Evolutionary conservation across 2,113 vertebrate genomes (phyloP).

Genomic region (Apodemus sylvaticus): DNA sequence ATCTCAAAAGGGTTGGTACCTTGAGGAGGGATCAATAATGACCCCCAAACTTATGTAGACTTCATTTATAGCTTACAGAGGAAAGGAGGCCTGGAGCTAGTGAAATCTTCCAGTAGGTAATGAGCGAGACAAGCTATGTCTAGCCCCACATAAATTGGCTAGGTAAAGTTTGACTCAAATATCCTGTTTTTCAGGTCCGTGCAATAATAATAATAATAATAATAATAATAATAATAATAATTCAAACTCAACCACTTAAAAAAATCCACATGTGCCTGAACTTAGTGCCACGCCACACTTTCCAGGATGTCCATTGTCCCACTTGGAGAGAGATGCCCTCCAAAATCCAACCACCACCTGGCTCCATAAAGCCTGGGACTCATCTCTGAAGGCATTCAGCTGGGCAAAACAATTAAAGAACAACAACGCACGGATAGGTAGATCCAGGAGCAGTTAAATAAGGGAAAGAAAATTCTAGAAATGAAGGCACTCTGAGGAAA

Average conservation of each 20-base stretch:
- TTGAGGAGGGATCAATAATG: background rate
- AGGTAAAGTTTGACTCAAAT: background rate
- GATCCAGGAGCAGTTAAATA: background rate
- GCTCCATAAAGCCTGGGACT: background rate
- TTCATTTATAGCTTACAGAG: background rate
- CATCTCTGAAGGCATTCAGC: background rate
- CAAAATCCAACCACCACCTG: background rate
- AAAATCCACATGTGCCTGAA: background rate
- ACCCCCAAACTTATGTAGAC: background rate
- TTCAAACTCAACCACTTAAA: background rate
- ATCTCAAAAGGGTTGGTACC: background rate
- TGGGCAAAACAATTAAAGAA: background rate
- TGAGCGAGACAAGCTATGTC: background rate
- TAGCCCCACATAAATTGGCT: background rate
- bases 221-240: too few species aligned
- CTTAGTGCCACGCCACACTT: fast-evolving
- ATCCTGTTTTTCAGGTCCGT: background rate
- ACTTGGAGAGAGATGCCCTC: background rate
- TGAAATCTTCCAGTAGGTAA: background rate
- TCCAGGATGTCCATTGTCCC: background rate
- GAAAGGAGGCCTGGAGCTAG: background rate
- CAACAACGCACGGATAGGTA: background rate
- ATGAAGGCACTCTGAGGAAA: background rate
- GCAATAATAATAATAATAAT: too few species aligned
- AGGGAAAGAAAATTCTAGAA: background rate